A percentile compares a stretch with the other conserved stretches of the same genome.
Evolutionary conservation across 2,888 invertebrate species (phyloP).

Genomic region (Eurytoma adleriae): DNA sequence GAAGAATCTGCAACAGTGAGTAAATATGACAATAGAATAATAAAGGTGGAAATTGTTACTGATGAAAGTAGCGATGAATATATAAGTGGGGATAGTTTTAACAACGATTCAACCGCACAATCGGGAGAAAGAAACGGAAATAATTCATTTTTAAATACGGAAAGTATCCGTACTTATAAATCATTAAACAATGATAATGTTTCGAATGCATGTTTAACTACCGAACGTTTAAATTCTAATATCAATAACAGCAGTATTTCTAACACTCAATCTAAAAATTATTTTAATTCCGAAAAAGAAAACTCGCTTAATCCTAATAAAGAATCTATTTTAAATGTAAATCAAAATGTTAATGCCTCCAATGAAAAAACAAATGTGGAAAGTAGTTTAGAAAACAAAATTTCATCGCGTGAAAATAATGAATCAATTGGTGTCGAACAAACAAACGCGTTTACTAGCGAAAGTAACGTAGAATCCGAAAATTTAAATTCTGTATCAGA

Average conservation of each 20-base stretch:
- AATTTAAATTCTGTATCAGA: neutral
- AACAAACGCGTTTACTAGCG: no score
- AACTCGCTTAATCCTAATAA: no score
- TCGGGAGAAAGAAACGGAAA: neutral
- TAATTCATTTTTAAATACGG: neutral
- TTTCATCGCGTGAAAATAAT: no score
- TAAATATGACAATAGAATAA: neutral
- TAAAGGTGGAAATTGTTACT: neutral
- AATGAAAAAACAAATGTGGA: no score
- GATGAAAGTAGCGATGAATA: slow-evolving; percentile 1
- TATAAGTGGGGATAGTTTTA: neutral
- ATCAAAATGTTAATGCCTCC: no score
- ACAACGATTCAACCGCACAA: neutral
- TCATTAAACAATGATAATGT: neutral
- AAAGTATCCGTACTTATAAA: slow-evolving; percentile 1
- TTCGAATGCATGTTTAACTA: slow-evolving; percentile 7
- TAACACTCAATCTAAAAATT: neutral
- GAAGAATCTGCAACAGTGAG: neutral
- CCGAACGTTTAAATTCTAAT: no score
- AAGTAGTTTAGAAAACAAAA: no score
- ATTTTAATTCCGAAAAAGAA: neutral
- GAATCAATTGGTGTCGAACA: no score
- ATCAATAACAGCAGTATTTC: no score
- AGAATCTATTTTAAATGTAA: no score
- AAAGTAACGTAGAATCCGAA: neutral